phyloP scores from a whole-genome alignment of 2,797 vertebrate genomes.

The Sebastes cheni region DNA sequence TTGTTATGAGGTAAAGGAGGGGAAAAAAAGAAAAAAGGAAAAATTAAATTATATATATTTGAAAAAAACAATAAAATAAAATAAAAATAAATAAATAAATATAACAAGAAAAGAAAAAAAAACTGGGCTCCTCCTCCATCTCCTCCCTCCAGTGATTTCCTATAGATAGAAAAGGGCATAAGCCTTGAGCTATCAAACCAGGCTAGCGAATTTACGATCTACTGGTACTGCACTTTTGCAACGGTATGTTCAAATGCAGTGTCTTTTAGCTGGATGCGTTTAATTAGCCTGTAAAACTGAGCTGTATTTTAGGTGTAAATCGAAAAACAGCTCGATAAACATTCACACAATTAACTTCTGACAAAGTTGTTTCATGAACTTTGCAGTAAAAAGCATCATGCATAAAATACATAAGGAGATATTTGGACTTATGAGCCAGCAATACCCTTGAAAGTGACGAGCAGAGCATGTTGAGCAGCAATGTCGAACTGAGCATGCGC shows the following conservation, averaged over 20 bases:
- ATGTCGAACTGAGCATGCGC: constrained; percentile 25
- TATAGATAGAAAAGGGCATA: no score
- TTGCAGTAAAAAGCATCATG: neutral
- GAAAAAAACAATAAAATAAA: no score
- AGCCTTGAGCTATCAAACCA: no score
- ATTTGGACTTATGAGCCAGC: neutral
- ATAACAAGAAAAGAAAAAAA: no score
- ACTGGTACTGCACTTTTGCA: constrained; percentile 4
- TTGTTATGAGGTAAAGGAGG: no score
- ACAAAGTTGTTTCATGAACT: neutral
- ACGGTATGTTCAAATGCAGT: neutral
- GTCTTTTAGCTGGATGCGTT: neutral
- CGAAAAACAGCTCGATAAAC: neutral
- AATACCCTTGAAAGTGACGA: neutral
- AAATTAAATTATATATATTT: no score
- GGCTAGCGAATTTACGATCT: no score
- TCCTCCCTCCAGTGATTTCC: no score
- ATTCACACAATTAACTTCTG: neutral
- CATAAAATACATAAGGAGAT: neutral
- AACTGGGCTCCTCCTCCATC: no score
- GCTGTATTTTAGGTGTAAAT: neutral
- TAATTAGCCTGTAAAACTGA: neutral
- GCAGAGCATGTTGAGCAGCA: neutral
- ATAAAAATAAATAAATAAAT: no score
- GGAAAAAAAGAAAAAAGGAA: no score